phyloP scores from a whole-genome alignment of 2,113 vertebrate species.

The Saimiri boliviensis region DNA sequence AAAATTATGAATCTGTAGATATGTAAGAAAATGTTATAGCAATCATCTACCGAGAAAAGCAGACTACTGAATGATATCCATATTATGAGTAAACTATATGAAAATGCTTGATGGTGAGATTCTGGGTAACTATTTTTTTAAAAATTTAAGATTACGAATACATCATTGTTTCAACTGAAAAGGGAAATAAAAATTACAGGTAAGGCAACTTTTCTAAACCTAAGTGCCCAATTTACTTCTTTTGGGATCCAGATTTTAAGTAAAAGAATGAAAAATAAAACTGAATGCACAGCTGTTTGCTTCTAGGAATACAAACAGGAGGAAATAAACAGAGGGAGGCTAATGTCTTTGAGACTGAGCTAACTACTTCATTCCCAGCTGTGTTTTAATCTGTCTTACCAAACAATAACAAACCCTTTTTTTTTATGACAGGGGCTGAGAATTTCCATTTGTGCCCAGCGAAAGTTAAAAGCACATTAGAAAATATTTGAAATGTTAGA shows the following conservation, averaged over 20 bases:
- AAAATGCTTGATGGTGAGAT: not conserved
- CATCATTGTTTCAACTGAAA: not conserved
- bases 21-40: not conserved
- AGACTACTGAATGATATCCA: not conserved
- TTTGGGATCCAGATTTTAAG: slow-evolving; percentile 41
- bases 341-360: not conserved
- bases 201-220: not conserved
- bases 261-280: slow-evolving; percentile 41
- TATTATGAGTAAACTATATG: not conserved
- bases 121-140: not conserved
- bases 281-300: slow-evolving; percentile 55
- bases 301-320: slow-evolving; percentile 55
- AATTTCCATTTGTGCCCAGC: not conserved
- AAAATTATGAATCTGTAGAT: not conserved
- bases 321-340: slow-evolving; percentile 38
- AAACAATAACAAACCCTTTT: slow-evolving; percentile 38
- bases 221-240: slow-evolving; percentile 27
- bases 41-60: not conserved
- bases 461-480: slow-evolving; percentile 33
- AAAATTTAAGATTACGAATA: not conserved
- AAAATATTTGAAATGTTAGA: slow-evolving; percentile 8
- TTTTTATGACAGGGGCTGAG: slow-evolving; percentile 32
- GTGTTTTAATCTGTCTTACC: slow-evolving; percentile 60
- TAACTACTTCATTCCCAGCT: slow-evolving; percentile 51
- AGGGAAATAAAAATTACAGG: not conserved